phyloP scores from a whole-genome alignment of 2,888 invertebrate genomes.

The Caenorhabditis japonica region DNA sequence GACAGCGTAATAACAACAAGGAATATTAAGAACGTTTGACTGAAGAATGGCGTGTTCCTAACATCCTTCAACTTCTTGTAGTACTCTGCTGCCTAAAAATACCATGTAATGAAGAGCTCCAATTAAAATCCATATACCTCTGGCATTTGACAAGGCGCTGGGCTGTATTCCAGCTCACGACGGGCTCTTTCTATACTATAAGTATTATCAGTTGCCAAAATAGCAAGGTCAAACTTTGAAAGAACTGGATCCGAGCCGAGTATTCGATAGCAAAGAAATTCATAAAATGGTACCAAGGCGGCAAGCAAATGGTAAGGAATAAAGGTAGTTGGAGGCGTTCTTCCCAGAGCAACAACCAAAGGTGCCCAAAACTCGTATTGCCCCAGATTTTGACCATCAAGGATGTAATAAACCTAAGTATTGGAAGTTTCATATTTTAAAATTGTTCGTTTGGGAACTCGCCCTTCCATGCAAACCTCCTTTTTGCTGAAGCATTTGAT shows the following conservation, averaged over 20 bases:
- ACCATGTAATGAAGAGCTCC: no score
- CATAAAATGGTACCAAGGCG: not conserved
- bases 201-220: slow-evolving; percentile 35
- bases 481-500: slow-evolving; percentile 13
- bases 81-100: no score
- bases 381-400: slow-evolving; percentile 17
- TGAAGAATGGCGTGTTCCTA: no score
- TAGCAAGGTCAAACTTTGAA: slow-evolving; percentile 15
- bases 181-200: slow-evolving; percentile 26
- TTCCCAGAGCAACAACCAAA: slow-evolving; percentile 19
- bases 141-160: slow-evolving; percentile 19
- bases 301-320: slow-evolving; percentile 3
- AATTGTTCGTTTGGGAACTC: not conserved
- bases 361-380: slow-evolving; percentile 42
- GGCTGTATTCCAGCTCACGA: slow-evolving; percentile 29
- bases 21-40: no score
- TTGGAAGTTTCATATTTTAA: no score
- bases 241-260: slow-evolving; percentile 18
- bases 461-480: slow-evolving; percentile 35
- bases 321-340: slow-evolving; percentile 5
- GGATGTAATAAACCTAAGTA: slow-evolving; percentile 30
- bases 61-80: no score
- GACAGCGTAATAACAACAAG: no score
- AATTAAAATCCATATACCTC: slow-evolving; percentile 1
- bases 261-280: slow-evolving; percentile 2